Percentiles rank a stretch among this genome's conserved stretches.
phyloP scores from a whole-genome alignment of 2,797 vertebrate species.

The Hyperoplus immaculatus region DNA sequence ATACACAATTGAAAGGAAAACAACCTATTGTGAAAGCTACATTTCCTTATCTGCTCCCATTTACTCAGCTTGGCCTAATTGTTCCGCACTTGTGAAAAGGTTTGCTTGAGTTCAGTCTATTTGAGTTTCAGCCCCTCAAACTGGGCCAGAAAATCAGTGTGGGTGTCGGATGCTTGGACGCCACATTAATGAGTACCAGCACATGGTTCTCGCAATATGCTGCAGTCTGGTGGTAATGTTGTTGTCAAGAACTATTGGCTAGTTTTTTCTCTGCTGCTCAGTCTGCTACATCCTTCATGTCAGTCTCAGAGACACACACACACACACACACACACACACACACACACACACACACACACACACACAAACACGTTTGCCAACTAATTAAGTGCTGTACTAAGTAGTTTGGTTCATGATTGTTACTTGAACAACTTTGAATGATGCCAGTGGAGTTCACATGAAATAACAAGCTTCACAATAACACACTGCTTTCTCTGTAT shows the following conservation, averaged over 20 bases:
- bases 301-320: conserved; percentile 23
- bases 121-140: conserved; percentile 26
- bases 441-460: too few relatives aligned
- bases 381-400: too few relatives aligned
- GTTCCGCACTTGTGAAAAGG: not conserved
- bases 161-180: conserved; percentile 20
- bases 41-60: not conserved
- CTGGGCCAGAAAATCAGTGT: conserved; percentile 25
- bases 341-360: not conserved
- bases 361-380: not conserved
- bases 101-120: conserved; percentile 18
- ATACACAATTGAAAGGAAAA: not conserved
- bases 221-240: conserved; percentile 36
- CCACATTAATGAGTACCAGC: conserved; percentile 32
- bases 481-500: too few relatives aligned
- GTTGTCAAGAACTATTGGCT: conserved; percentile 45
- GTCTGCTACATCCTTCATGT: conserved; percentile 31
- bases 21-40: conserved; percentile 11
- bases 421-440: too few relatives aligned
- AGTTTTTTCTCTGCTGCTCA: conserved; percentile 39
- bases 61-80: conserved; percentile 5
- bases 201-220: conserved; percentile 23
- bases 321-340: not conserved
- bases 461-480: too few relatives aligned
- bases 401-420: too few relatives aligned